Conservation (phyloP, 2,113 vertebrate species). For the Meles meles region DNA sequence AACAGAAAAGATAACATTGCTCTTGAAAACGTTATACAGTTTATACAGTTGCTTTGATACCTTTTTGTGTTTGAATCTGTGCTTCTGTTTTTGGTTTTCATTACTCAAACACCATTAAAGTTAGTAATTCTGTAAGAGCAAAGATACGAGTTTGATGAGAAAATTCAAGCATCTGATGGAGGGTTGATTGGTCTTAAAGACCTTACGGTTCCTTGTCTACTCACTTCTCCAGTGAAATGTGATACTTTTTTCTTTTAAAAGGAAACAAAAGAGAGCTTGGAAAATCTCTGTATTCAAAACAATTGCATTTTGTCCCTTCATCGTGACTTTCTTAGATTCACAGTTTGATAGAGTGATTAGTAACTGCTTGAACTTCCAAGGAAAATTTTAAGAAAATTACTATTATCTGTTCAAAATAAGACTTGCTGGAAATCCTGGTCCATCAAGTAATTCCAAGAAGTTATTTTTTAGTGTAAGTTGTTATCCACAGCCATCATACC, state of each 20-base stretch:
- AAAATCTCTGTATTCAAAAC: slow-evolving; percentile 56
- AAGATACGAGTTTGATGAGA: slow-evolving; percentile 44
- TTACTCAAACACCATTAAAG: slow-evolving; percentile 18
- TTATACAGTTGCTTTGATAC: slow-evolving; percentile 40
- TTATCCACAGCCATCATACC: slow-evolving; percentile 46
- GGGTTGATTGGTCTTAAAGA: neutral
- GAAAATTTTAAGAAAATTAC: slow-evolving; percentile 70
- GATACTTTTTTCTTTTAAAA: slow-evolving; percentile 47
- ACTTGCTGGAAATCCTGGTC: slow-evolving; percentile 78
- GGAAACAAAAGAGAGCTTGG: slow-evolving; percentile 45
- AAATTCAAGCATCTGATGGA: slow-evolving; percentile 1
- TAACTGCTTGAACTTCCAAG: slow-evolving; percentile 71
- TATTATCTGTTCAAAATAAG: slow-evolving; percentile 69
- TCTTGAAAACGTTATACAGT: slow-evolving; percentile 49
- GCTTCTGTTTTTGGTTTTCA: slow-evolving; percentile 19
- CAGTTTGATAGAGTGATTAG: slow-evolving; percentile 63
- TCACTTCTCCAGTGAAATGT: slow-evolving; percentile 61
- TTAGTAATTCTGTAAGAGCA: slow-evolving; percentile 68
- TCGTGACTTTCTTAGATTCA: slow-evolving; percentile 63
- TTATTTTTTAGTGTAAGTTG: slow-evolving; percentile 63
- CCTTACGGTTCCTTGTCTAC: neutral
- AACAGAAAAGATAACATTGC: slow-evolving; percentile 41
- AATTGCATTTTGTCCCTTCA: slow-evolving; percentile 45
- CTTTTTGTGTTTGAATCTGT: slow-evolving; percentile 50
- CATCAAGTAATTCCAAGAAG: slow-evolving; percentile 77